A percentile compares a stretch with the other conserved stretches of the same genome.
Conservation (phyloP, 2,888 invertebrate genomes). For the Drosophila kuntzei region DNA sequence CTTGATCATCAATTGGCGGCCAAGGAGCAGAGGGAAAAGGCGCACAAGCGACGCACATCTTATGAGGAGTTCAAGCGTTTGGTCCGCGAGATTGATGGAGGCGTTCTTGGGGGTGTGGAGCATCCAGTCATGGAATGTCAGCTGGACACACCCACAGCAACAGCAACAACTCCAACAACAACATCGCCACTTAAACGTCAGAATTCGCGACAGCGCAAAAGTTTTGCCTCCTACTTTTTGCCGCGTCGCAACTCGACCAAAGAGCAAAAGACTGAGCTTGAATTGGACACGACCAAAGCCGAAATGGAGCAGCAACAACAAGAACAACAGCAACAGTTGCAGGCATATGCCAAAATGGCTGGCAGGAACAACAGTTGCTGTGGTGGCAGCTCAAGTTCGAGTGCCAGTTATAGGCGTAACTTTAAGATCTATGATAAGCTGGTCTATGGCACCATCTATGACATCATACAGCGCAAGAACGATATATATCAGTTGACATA, state of each 20-base stretch:
- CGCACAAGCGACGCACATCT: conserved; percentile 85
- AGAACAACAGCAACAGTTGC: conserved; percentile 52
- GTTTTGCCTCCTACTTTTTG: conserved; percentile 78
- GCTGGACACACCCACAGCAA: conserved; percentile 38
- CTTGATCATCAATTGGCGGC: conserved; percentile 83
- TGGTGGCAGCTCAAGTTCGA: conserved; percentile 36
- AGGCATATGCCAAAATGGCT: conserved; percentile 37
- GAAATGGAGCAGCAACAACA: conserved; percentile 21
- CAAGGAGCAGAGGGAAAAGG: conserved; percentile 83
- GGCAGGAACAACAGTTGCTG: conserved; percentile 58
- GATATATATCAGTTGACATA: conserved; percentile 84
- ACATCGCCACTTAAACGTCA: conserved; percentile 80
- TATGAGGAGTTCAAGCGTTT: conserved; percentile 86
- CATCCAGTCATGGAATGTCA: conserved; percentile 48
- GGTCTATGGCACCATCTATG: conserved; percentile 85
- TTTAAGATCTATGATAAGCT: conserved; percentile 85
- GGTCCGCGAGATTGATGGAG: conserved; percentile 83
- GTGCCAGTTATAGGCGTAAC: conserved; percentile 79
- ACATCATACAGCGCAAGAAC: conserved; percentile 85
- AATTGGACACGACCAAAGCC: conserved; percentile 16
- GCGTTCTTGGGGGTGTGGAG: conserved; percentile 33
- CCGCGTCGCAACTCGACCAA: conserved; percentile 53
- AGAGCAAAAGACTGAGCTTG: conserved; percentile 55
- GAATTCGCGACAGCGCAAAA: conserved; percentile 84
- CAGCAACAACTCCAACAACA: conserved; percentile 13